Evolutionary conservation across 1,140 invertebrate species (phyloP).

Genomic region (Caerostris darwini): DNA sequence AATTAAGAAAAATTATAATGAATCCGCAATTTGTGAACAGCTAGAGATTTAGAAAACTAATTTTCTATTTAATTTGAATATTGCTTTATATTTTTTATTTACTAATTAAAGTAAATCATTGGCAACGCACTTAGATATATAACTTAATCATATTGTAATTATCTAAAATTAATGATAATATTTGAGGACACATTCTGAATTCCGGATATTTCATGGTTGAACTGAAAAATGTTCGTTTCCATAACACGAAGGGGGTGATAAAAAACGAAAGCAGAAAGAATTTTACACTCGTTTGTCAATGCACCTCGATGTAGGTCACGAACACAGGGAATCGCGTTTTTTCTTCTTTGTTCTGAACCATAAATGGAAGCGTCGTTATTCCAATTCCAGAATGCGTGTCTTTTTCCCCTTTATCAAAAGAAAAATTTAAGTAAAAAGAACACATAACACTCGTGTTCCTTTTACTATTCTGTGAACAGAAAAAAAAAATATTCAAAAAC

Average conservation of each 20-base stretch:
- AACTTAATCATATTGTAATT: too few species aligned
- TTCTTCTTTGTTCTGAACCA: not conserved
- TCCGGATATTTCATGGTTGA: not conserved
- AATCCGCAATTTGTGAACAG: too few species aligned
- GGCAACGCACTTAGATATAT: too few species aligned
- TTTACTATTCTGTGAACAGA: not conserved
- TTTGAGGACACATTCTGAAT: not conserved
- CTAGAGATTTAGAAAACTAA: too few species aligned
- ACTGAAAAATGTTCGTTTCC: slow-evolving; percentile 12
- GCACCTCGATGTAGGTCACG: slow-evolving; percentile 28
- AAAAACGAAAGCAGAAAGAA: slow-evolving; percentile 43
- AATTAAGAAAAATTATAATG: too few species aligned
- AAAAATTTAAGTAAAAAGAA: slow-evolving; percentile 47
- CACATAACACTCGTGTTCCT: not conserved
- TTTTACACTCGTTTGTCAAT: not conserved
- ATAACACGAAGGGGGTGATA: slow-evolving; percentile 5
- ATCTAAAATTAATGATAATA: too few species aligned
- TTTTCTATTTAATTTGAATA: too few species aligned
- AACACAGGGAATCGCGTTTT: slow-evolving; percentile 31
- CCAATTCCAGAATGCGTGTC: slow-evolving; percentile 12
- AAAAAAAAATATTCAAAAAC: slow-evolving; percentile 8
- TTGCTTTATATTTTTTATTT: too few species aligned
- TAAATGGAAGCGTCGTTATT: slow-evolving; percentile 49
- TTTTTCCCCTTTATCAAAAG: slow-evolving; percentile 39
- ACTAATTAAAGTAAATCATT: too few species aligned